Evolutionary conservation across 1,140 invertebrate genomes (phyloP).

Genomic region (Tetragnatha versicolor): DNA sequence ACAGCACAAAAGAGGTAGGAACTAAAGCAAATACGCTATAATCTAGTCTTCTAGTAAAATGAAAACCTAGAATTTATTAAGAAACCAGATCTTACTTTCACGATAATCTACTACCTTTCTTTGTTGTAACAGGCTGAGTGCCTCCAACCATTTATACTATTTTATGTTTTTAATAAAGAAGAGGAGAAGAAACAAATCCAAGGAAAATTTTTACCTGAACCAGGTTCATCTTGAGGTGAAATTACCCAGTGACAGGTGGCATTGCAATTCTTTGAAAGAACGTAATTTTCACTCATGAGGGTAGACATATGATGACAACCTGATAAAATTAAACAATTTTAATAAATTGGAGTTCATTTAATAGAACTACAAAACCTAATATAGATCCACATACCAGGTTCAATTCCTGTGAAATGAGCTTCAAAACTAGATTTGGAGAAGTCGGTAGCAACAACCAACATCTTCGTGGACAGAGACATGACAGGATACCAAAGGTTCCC

Average conservation of each 20-base stretch:
- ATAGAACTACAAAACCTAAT: neutral
- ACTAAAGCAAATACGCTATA: no score
- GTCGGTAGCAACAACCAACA: conserved; percentile 28
- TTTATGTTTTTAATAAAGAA: no score
- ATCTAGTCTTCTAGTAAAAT: no score
- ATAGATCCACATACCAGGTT: conserved; percentile 1
- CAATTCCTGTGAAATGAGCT: conserved; percentile 31
- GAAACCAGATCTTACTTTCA: no score
- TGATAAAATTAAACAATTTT: neutral
- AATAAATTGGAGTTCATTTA: neutral
- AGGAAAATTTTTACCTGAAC: neutral
- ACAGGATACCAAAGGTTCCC: conserved; percentile 36
- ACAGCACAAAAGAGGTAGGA: no score
- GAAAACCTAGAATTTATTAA: no score
- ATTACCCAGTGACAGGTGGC: conserved; percentile 38
- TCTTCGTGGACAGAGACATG: conserved; percentile 6
- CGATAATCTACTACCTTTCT: no score
- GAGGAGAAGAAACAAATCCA: neutral
- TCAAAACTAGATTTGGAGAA: neutral
- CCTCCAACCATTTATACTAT: no score
- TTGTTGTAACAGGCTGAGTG: no score
- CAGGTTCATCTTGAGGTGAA: conserved; percentile 24
- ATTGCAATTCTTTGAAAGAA: conserved; percentile 40
- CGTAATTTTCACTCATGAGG: conserved; percentile 20
- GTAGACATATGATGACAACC: conserved; percentile 45